Base-by-base conservation (phyloP, 2,797 vertebrate genomes). In the Sarcophilus harrisii region DNA sequence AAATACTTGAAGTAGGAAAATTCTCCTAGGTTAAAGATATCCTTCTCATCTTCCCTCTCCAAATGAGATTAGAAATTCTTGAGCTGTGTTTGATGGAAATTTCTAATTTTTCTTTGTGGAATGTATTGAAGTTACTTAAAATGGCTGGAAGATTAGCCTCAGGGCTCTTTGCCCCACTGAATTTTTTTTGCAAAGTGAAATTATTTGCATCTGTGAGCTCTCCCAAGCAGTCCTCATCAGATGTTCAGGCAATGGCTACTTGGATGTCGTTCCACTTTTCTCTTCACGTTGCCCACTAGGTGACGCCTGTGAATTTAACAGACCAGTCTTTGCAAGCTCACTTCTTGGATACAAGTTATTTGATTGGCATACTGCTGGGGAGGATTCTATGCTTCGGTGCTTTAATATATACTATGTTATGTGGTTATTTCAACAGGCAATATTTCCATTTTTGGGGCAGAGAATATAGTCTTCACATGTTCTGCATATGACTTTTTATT, bases 281-380 rank as follows among this genome's bases (percentile, higher is more conserved):
- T 95, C 94, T 97, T 96, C 5, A 18, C 91, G 94, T 1, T 90
- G 98, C 95, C 98, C 98, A 94, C 98, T 98, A 98, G 98, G 98
- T 98, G 98, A 96, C 98, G 97, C 97, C 97, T 98, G 98, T 97
- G 98, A 97, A 97, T 98, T 96, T 97, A 97, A 96, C 90, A 96
- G 98, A 38, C 97, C 21, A 28, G 58, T 38, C 8, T 93, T 91
- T 21, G 52, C 60, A 27, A 38, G 91, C 73, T 89, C 58, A 45
- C 30, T 0, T 58, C 57, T 93, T 58, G 58, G 54, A 28, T 57
- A 73, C 92, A 91, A 58, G 92, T 91, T 95, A 49, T 90, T 10
- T 58, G 27, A 57, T 5, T 62, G 90, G 14, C 90, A 89, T 32
- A 59, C 93, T 62, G 24, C 89, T 13, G 13, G 59, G 93, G 92